Evolutionary conservation across 2,888 invertebrate species (phyloP).

Genomic region (Erebia ligea): DNA sequence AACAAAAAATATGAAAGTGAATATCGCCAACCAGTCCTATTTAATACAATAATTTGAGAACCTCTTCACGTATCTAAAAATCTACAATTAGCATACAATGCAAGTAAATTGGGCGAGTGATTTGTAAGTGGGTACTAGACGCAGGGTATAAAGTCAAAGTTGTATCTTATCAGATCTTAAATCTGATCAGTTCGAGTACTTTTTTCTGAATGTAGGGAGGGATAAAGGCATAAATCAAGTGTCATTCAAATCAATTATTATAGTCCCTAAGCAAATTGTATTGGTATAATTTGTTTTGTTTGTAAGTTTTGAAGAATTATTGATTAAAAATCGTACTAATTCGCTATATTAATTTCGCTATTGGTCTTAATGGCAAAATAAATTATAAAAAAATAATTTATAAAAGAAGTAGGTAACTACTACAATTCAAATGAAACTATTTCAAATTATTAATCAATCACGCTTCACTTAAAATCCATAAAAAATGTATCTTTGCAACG

Average conservation of each 20-base stretch:
- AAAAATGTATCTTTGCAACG: constrained; percentile 65
- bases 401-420: too few relatives aligned
- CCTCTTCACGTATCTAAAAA: constrained; percentile 65
- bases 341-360: too few relatives aligned
- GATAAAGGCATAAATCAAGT: constrained; percentile 29
- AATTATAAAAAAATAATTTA: too few relatives aligned
- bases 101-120: constrained; percentile 71
- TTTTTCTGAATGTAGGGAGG: constrained; percentile 27
- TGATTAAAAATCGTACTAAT: neutral
- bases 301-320: neutral
- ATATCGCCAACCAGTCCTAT: neutral
- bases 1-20: neutral
- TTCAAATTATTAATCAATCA: constrained; percentile 59
- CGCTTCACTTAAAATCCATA: constrained; percentile 68
- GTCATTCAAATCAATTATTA: constrained; percentile 21
- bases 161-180: constrained; percentile 61
- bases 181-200: constrained; percentile 42
- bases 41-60: constrained; percentile 49
- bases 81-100: constrained; percentile 62
- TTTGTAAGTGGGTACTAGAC: constrained; percentile 58
- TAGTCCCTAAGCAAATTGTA: neutral
- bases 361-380: too few relatives aligned
- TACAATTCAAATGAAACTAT: neutral
- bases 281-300: constrained; percentile 4
- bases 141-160: constrained; percentile 62